Base-by-base conservation (phyloP, 2,888 invertebrate genomes). In the Drosophila pegasa region DNA sequence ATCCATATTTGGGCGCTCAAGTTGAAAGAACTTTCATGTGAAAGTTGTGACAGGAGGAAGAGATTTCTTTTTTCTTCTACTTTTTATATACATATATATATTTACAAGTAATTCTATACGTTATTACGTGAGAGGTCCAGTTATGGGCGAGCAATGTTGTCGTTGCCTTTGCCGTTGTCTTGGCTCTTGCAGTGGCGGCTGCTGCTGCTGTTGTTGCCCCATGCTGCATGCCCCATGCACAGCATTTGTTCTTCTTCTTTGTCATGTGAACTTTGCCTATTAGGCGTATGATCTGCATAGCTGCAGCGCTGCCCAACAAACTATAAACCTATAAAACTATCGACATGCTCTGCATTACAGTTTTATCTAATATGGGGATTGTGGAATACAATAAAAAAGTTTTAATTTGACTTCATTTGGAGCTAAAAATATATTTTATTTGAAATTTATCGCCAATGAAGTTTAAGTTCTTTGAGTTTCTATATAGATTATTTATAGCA, bases 21-120 rank as follows among this genome's bases (percentile, higher is more conserved):
- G 87, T 87, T 87, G 89, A 87, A 89, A 87, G 89, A 87, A 89
- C 89, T 89, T 85, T 86, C 83, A 89, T 86, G 87, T 87, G 89
- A 89, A 89, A 89, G 88, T 87, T 88, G 87, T 80, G 80, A 83
- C 81, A 84, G 88, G 70, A 87, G 77, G 87, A 88, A 79, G 77
- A 84, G 87, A 81, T 82, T 77, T 45, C 16, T 27, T 51, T 33
- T 71, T 63, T 48, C 60, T 40, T 45, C 52, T 52, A 27, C 29
- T 41, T 48, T 43, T 62, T 41, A 41, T 22, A 37, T 16, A 25
- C 35, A 31, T 63, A 31, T 61, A 51, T 60, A 35, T 55, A 66
- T 75, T 86, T 80, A 63, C 63, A 52, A 43, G 87, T 83, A 85
- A 85, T 75, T 88, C 88, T 75, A 85, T 87, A 88, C 75, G 71